Percentiles rank a stretch among this genome's conserved stretches.
These are phyloP conservation scores for Procambarus virginalis DNA, from an alignment of 1,140 invertebrate species.

Conservation along the genomic window DNA sequence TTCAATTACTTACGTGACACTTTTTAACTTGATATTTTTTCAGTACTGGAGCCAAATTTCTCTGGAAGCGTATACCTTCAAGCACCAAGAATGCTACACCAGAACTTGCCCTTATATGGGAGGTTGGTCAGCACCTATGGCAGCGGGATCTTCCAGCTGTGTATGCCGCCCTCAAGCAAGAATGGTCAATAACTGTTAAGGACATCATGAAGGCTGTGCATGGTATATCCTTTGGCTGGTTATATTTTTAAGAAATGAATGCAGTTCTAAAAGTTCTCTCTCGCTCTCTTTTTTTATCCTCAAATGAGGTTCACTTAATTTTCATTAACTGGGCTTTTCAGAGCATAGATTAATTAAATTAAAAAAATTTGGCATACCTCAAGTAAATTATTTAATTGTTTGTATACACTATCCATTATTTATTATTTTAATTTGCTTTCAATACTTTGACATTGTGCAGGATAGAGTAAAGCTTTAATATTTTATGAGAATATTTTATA, in stretches of 20 bases:
- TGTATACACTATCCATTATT: too few species aligned
- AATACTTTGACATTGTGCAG: too few species aligned
- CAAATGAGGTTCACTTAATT: too few species aligned
- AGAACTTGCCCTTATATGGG: constrained; percentile 86
- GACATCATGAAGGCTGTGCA: constrained; percentile 67
- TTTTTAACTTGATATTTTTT: constrained; percentile 21
- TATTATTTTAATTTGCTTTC: too few species aligned
- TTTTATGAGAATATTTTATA: too few species aligned
- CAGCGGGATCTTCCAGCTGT: constrained; percentile 85
- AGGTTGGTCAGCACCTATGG: constrained; percentile 89
- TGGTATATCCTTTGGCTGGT: constrained; percentile 19
- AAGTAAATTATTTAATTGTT: too few species aligned
- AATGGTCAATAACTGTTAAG: constrained; percentile 79
- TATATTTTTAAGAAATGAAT: too few species aligned
- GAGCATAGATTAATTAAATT: too few species aligned
- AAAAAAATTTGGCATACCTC: neutral
- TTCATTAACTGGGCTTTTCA: too few species aligned
- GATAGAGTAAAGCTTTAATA: too few species aligned
- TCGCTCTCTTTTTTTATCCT: too few species aligned
- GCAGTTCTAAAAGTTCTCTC: too few species aligned
- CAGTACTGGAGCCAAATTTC: constrained; percentile 91
- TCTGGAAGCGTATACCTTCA: constrained; percentile 91
- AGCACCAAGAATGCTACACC: constrained; percentile 81
- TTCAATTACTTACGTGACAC: constrained; percentile 9
- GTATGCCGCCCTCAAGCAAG: constrained; percentile 81